Evolutionary conservation across 2,797 vertebrate genomes (phyloP).

Genomic region (Simalia tracyae): DNA sequence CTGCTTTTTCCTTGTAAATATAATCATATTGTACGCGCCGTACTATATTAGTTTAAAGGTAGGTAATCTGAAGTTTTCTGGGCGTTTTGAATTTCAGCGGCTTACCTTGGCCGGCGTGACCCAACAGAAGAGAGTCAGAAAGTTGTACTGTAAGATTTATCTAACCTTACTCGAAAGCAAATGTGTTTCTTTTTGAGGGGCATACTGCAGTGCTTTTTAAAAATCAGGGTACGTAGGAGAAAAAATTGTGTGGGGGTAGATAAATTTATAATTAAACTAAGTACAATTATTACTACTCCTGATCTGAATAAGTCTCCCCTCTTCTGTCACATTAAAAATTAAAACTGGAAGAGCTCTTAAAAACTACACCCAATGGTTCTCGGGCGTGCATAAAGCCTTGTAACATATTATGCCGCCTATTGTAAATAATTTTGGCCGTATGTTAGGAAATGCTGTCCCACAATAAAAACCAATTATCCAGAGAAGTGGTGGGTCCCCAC

Average conservation of each 20-base stretch:
- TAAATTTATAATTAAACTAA: background rate
- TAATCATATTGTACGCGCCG: background rate
- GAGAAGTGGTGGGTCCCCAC: background rate
- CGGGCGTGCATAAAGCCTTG: background rate
- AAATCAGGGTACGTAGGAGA: background rate
- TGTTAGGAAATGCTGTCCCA: background rate
- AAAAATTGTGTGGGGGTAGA: background rate
- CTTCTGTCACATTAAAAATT: background rate
- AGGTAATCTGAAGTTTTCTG: background rate
- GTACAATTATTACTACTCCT: background rate
- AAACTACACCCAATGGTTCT: background rate
- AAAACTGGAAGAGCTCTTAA: background rate
- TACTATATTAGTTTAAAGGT: background rate
- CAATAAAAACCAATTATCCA: background rate
- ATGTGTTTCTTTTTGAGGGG: background rate
- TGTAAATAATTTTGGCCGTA: background rate
- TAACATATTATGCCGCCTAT: background rate
- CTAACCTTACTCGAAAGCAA: background rate
- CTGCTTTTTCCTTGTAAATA: background rate
- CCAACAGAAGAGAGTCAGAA: background rate
- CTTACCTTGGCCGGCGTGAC: no score
- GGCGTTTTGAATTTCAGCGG: background rate
- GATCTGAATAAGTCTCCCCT: background rate
- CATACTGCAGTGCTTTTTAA: background rate
- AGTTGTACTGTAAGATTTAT: background rate